Conservation (phyloP, 2,888 invertebrate genomes). For the Thalpophila matura region DNA sequence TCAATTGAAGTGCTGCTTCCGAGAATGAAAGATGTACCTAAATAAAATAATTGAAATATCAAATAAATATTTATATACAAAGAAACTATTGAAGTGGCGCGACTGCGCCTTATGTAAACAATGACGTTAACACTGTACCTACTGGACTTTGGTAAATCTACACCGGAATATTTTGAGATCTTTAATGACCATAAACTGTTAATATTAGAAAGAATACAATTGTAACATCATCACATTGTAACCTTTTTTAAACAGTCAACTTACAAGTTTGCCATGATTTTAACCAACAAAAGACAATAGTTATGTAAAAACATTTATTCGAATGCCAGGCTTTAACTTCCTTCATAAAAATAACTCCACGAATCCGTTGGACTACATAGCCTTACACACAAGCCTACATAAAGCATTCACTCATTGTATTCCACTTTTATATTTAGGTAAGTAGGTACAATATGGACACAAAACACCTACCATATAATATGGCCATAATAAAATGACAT, state of each 20-base stretch:
- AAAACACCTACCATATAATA: conserved; percentile 60
- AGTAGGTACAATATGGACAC: conserved; percentile 68
- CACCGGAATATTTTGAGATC: not conserved
- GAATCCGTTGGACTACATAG: conserved; percentile 42
- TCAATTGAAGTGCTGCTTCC: conserved; percentile 36
- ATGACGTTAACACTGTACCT: conserved; percentile 42
- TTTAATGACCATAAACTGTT: not conserved
- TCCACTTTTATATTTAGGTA: conserved; percentile 67
- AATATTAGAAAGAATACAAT: no score
- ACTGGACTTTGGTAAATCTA: conserved; percentile 6
- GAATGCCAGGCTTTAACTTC: conserved; percentile 18
- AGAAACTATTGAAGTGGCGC: conserved; percentile 48
- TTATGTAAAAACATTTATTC: conserved; percentile 11
- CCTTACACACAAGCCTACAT: conserved; percentile 37
- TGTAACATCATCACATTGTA: no score
- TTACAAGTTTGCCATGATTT: no score
- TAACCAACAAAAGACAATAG: not conserved
- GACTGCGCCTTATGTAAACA: conserved; percentile 53
- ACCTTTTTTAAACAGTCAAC: no score
- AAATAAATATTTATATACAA: conserved; percentile 59
- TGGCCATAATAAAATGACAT: conserved; percentile 71
- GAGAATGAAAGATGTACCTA: conserved; percentile 39
- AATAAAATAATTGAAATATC: conserved; percentile 59
- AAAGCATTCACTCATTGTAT: conserved; percentile 51
- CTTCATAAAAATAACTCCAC: conserved; percentile 47